Evolutionary conservation across 92 coral and sea anemone species (phyloP), one percentile per base, ranked within the genome.

Genomic region (Nematostella vectensis): DNA sequence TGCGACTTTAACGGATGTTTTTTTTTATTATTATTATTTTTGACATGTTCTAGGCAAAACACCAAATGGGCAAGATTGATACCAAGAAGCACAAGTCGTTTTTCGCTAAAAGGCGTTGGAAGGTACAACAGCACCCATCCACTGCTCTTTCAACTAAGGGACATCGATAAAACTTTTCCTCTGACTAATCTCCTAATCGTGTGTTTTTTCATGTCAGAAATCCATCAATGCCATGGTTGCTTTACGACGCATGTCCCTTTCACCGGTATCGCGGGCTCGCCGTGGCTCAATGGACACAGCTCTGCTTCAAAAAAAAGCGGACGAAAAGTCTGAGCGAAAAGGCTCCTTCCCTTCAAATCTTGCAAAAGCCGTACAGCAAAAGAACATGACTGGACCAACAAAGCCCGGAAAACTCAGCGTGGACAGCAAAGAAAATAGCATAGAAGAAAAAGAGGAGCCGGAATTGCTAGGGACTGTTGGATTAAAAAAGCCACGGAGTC

Each of bases 31-130:
- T 19, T 58, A 19, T 58, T 24, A 10, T 11, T 45, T 27, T 20
- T 37, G n/a, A n/a, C n/a, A n/a, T n/a, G n/a, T n/a, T 39, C 3
- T 59, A 88, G 96, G 76, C 77, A 30, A 76, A 74, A 19, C 56
- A 59, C 0, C 67, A 78, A 19, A 77, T 56, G 2, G 58, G 75
- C 27, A 93, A 82, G 64, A 87, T 93, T 15, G 77, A 87, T 62
- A 93, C 99, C 0, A 70, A 68, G 56, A 88, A 88, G 31, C 99
- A 93, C 71, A 88, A 78, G 57, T 65, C 96, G 18, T 93, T 88
- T 31, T 50, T 93, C 76, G 99, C 99, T 13, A 83, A 88, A 40
- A 70, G 96, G 54, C 69, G 95, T 61, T 93, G 99, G 99, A 93
- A 93, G 84, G 40, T 33, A 15, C 40, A 15, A 33, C 15, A 33